Percentiles rank a stretch among this genome's conserved stretches.
These are phyloP conservation scores for Zoanthus sansibaricus DNA, from an alignment of 92 coral and sea anemone genomes.

Conservation along the genomic window DNA sequence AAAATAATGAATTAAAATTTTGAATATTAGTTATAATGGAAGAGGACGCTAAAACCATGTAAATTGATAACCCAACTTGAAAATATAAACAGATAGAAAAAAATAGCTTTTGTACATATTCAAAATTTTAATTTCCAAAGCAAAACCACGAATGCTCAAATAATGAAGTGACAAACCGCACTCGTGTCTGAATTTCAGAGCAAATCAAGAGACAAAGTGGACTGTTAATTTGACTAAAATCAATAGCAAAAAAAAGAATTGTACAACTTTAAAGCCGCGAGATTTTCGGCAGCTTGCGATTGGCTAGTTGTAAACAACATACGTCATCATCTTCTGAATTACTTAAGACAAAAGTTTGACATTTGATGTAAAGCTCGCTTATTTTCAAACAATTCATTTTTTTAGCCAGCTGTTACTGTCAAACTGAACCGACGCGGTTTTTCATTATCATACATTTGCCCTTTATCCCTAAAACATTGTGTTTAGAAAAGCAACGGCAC, in stretches of 20 bases:
- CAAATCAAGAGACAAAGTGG: background rate
- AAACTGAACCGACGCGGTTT: conserved; percentile 39
- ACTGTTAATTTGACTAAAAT: background rate
- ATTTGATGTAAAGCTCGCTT: conserved; percentile 15
- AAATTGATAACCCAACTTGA: too few relatives aligned
- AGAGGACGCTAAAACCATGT: too few relatives aligned
- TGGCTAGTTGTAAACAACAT: conserved; percentile 3
- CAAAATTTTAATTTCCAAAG: too few relatives aligned
- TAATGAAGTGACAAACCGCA: background rate
- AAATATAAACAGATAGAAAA: too few relatives aligned
- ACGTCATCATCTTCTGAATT: background rate
- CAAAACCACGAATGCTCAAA: too few relatives aligned
- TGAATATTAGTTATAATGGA: too few relatives aligned
- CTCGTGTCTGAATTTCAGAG: background rate
- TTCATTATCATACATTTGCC: conserved; percentile 1
- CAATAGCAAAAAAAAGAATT: background rate
- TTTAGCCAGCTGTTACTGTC: conserved; percentile 18
- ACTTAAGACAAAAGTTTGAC: conserved; percentile 18
- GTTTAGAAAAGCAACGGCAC: background rate
- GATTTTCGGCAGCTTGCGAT: background rate
- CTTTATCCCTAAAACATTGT: background rate
- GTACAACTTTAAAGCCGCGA: background rate
- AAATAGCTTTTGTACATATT: too few relatives aligned
- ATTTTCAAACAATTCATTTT: background rate
- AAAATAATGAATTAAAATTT: too few relatives aligned